Evolutionary conservation across 2,113 vertebrate genomes (phyloP).

Genomic region (Oncorhynchus tshawytscha): DNA sequence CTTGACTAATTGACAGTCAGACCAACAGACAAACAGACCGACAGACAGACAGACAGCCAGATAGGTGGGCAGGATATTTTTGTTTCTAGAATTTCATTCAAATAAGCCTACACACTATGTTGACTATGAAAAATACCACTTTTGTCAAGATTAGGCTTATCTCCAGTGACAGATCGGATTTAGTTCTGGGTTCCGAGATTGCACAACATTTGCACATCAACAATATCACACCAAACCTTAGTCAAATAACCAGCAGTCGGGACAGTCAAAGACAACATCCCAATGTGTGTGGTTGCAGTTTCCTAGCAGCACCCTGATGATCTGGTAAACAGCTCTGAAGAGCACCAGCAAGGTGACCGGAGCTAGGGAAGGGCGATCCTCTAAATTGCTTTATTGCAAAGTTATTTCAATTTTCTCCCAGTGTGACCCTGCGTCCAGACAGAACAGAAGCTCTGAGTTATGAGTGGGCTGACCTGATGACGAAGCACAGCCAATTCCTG

Average conservation of each 20-base stretch:
- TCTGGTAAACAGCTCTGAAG: constrained; percentile 26
- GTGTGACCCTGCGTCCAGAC: constrained; percentile 45
- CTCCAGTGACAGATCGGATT: too few relatives aligned
- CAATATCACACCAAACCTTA: too few relatives aligned
- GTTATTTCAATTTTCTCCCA: constrained; percentile 65
- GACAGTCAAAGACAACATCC: constrained; percentile 7
- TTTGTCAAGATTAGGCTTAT: too few relatives aligned
- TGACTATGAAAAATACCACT: too few relatives aligned
- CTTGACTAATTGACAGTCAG: not conserved
- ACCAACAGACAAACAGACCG: not conserved
- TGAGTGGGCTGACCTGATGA: constrained; percentile 68
- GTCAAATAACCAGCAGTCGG: too few relatives aligned
- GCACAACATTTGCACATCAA: too few relatives aligned
- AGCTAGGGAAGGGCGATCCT: constrained; percentile 39
- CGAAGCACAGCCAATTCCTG: constrained; percentile 66
- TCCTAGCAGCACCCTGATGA: constrained; percentile 51
- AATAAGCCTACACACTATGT: too few relatives aligned
- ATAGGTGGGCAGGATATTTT: not conserved
- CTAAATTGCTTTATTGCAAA: constrained; percentile 68
- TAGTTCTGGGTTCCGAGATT: too few relatives aligned
- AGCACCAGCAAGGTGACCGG: constrained; percentile 63
- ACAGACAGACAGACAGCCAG: too few relatives aligned
- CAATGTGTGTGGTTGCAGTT: constrained; percentile 39
- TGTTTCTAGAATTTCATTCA: too few relatives aligned
- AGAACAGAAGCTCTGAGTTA: constrained; percentile 50